Evolutionary conservation across 1,140 invertebrate species (phyloP).

Genomic region (Neoseiulus cucumeris): DNA sequence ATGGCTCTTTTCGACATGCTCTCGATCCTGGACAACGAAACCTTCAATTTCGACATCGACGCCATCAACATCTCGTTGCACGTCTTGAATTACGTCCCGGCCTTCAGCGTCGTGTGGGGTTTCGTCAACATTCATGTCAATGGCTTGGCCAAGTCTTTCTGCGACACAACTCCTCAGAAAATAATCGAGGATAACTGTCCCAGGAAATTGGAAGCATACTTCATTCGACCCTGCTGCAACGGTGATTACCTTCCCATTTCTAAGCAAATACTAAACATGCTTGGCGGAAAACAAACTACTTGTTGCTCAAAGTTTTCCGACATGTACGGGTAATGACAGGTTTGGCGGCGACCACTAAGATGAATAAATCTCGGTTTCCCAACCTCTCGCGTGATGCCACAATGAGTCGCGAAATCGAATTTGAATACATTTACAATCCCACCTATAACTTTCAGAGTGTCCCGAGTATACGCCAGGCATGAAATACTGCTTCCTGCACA

Average conservation of each 20-base stretch:
- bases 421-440: too few relatives aligned
- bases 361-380: too few relatives aligned
- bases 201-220: not conserved
- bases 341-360: too few relatives aligned
- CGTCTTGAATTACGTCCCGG: not conserved
- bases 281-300: too few relatives aligned
- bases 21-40: not conserved
- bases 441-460: too few relatives aligned
- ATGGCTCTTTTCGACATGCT: not conserved
- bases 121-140: slow-evolving; percentile 4
- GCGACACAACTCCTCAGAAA: not conserved
- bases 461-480: not conserved
- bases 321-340: too few relatives aligned
- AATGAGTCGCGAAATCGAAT: too few relatives aligned
- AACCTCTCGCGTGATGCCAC: too few relatives aligned
- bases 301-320: too few relatives aligned
- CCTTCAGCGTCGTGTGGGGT: not conserved
- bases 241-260: not conserved
- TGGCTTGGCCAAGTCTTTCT: not conserved
- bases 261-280: too few relatives aligned
- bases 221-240: not conserved
- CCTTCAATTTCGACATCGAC: not conserved
- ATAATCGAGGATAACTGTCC: not conserved
- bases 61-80: not conserved
- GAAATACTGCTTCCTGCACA: not conserved